Percentiles rank a stretch among this genome's conserved stretches.
These are phyloP conservation scores for Drosophila cardini DNA, from an alignment of 1,140 invertebrate genomes.

Conservation along the genomic window DNA sequence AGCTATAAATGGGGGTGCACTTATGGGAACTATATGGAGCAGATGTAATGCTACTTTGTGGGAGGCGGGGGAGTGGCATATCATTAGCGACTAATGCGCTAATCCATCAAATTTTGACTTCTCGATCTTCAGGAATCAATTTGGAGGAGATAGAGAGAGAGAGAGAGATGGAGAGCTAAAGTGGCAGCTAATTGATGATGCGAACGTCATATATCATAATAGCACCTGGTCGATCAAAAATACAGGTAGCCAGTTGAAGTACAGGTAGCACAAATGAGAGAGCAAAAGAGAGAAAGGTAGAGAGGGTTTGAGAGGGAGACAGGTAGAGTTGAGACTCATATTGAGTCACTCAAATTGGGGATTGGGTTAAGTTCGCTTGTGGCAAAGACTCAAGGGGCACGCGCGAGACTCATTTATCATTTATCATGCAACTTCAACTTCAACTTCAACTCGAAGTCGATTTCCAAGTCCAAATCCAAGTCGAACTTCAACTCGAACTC, in stretches of 20 bases:
- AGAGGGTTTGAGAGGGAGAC: too few species aligned
- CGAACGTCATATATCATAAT: conserved; percentile 71
- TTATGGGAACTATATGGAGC: background rate
- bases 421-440: too few species aligned
- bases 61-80: background rate
- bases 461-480: conserved; percentile 18
- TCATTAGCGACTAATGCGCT: conserved; percentile 55
- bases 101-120: conserved; percentile 60
- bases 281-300: too few species aligned
- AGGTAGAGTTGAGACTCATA: background rate
- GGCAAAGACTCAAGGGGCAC: conserved; percentile 47
- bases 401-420: conserved; percentile 71
- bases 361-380: conserved; percentile 1
- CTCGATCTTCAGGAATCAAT: conserved; percentile 56
- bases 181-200: conserved; percentile 64
- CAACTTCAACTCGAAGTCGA: conserved; percentile 6
- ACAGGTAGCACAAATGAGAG: conserved; percentile 9
- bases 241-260: conserved; percentile 66
- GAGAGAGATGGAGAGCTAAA: conserved; percentile 9
- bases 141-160: conserved; percentile 28
- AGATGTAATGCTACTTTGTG: background rate
- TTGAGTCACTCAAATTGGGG: background rate
- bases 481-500: conserved; percentile 8
- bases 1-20: background rate
- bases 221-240: conserved; percentile 76